Base-by-base conservation (phyloP, 2,113 vertebrate genomes). In the Muntiacus reevesi region DNA sequence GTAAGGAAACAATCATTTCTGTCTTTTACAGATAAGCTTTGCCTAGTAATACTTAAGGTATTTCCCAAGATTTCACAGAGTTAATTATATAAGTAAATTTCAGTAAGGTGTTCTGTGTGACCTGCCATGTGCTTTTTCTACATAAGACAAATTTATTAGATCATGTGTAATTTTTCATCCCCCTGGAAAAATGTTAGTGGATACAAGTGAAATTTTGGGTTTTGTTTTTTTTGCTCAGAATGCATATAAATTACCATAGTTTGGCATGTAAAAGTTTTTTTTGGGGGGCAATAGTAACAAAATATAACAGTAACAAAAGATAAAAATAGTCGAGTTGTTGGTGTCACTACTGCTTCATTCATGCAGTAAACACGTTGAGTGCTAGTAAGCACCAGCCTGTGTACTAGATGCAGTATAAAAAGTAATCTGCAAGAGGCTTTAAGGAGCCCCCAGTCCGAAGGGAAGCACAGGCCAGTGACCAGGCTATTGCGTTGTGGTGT, bases 1-100 rank as follows among this genome's bases (percentile, higher is more conserved):
- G n/a, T 94, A 87, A 94, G 21, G 59, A 91, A 87, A 78, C 33
- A n/a, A 27, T 88, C 25, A n/a, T 94, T 93, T 97, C 57, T 90
- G 1, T 95, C 25, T 89, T 90, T 95, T 92, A 59, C 47, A 81
- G 15, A n/a, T 79, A 36, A 82, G 57, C 6, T 76, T 57, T 67
- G 33, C 23, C 14, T 50, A 25, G 0, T 71, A 64, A 47, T 94
- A 54, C 7, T 60, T 60, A 95, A 52, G 85, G 5, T 67, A 3
- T 81, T 93, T 85, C 30, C 3, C 28, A 93, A 55, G 11, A 15
- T 94, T 97, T 92, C 43, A n/a, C 25, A 60, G 45, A 40, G 45
- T 84, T 91, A 76, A 25, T 95, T 87, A 47, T 16, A 83, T 36
- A 25, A n/a, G 28, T 94, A 64, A 74, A 85, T 40, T 30, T 85